phyloP scores from a whole-genome alignment of 2,797 vertebrate species.

The Arnoldichthys spilopterus region DNA sequence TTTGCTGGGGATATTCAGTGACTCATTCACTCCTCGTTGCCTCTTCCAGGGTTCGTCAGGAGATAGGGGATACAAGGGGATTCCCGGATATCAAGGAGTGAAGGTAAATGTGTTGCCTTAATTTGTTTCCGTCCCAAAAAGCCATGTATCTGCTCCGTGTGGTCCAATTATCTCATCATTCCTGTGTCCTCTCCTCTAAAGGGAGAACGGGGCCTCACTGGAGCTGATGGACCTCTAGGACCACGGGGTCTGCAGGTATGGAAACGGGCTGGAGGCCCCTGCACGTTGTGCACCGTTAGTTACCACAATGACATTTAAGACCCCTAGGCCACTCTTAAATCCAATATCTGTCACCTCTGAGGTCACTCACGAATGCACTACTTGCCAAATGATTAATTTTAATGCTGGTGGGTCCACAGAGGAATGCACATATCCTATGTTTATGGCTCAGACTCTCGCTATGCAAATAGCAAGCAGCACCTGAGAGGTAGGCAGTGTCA shows the following conservation, averaged over 20 bases:
- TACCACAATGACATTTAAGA: conserved; percentile 45
- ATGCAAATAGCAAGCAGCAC: conserved; percentile 69
- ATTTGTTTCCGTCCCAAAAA: conserved; percentile 27
- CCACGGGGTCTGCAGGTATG: conserved; percentile 76
- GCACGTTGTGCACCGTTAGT: conserved; percentile 13
- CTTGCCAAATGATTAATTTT: conserved; percentile 60
- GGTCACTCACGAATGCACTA: conserved; percentile 52
- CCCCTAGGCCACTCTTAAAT: conserved; percentile 38
- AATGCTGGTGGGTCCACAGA: conserved; percentile 57
- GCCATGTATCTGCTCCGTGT: conserved; percentile 21
- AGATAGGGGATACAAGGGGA: conserved; percentile 74
- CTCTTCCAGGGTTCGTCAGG: conserved; percentile 72
- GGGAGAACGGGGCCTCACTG: conserved; percentile 73
- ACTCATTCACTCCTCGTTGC: conserved; percentile 55
- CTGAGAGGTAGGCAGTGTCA: conserved; percentile 28
- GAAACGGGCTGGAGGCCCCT: conserved; percentile 39
- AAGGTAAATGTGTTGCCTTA: conserved; percentile 72
- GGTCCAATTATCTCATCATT: conserved; percentile 27
- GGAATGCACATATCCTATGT: conserved; percentile 47
- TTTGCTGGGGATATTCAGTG: conserved; percentile 44
- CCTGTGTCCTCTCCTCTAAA: conserved; percentile 55
- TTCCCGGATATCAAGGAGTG: conserved; percentile 81
- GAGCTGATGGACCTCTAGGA: conserved; percentile 66
- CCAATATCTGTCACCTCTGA: conserved; percentile 49
- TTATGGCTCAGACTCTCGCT: conserved; percentile 63